Evolutionary conservation across 2,113 vertebrate species (phyloP).

Genomic region (Xenopus borealis): DNA sequence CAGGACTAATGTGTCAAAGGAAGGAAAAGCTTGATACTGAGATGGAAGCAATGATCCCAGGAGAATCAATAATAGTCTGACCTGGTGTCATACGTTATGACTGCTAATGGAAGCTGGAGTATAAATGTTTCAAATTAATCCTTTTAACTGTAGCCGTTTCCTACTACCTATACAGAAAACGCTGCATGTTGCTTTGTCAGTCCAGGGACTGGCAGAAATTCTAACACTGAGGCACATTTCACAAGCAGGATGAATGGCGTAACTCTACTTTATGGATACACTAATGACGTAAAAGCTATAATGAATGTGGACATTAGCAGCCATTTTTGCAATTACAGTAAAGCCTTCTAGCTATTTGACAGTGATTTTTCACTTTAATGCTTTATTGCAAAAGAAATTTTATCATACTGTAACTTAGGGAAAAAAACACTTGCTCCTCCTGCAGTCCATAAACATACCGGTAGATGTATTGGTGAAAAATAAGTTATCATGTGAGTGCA

Average conservation of each 20-base stretch:
- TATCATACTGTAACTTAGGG: too few species aligned
- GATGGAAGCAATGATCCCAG: constrained; percentile 61
- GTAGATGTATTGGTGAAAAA: too few species aligned
- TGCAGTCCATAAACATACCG: too few species aligned
- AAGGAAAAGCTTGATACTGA: constrained; percentile 58
- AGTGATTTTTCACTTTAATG: too few species aligned
- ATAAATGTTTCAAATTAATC: constrained; percentile 54
- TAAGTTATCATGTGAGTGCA: too few species aligned
- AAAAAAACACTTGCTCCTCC: too few species aligned
- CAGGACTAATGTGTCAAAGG: constrained; percentile 63
- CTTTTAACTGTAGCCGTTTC: constrained; percentile 37
- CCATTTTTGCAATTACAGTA: too few species aligned
- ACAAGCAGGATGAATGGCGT: constrained; percentile 1
- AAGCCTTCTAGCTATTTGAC: too few species aligned
- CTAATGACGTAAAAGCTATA: not conserved
- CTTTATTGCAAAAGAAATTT: too few species aligned
- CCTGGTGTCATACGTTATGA: constrained; percentile 59
- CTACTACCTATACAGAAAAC: not conserved
- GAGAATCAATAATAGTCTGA: constrained; percentile 68
- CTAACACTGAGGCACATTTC: not conserved
- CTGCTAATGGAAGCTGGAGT: constrained; percentile 52
- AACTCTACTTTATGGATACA: not conserved
- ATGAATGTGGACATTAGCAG: not conserved
- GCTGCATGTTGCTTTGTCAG: not conserved
- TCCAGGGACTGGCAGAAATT: not conserved